Base-by-base conservation (phyloP, 2,888 invertebrate species). In the Drosophila niveifrons region DNA sequence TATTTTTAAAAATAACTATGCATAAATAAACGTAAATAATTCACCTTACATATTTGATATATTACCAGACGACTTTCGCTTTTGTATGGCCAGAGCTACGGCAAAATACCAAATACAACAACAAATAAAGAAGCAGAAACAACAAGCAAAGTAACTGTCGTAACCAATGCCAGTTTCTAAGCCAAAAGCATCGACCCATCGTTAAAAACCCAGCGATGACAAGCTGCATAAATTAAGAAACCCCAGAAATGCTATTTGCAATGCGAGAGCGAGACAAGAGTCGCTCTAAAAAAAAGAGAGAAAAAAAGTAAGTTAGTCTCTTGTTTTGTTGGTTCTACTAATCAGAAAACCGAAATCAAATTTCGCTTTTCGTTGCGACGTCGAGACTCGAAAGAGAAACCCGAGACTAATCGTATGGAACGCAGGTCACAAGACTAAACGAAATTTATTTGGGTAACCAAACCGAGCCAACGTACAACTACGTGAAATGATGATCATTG, bases 301-400 rank as follows among this genome's bases (percentile, higher is more conserved):
- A 17, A 23, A 23, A 23, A 23, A 23, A 23, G n/a, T 10, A 31
- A 44, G 39, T 28, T 51, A 44, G 31, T 61, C 43, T 43, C 39
- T 63, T 29, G 29, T 18, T 48, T 48, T 58, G 62, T 83, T 69
- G 64, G 83, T 83, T 83, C 83, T 83, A 83, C 89, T 83, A 83
- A 87, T 84, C 83, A 89, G 89, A 78, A 89, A 83, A 78, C 75
- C 66, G 57, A 89, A 88, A 88, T 88, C 88, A 89, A 83, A 81
- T 84, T 89, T 84, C 89, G 84, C 84, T 89, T 89, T 89, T 85
- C 71, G 86, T 75, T 75, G 58, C 23, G 23, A 23, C 23, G 3
- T 3, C 23, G 23, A 23, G 67, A 76, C 67, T 65, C 71, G 80
- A 89, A 89, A 89, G 89, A 85, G 84, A 85, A 85, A 85, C 88